Conservation (phyloP, 2,888 invertebrate genomes). For the Chrysolina oricalcia region DNA sequence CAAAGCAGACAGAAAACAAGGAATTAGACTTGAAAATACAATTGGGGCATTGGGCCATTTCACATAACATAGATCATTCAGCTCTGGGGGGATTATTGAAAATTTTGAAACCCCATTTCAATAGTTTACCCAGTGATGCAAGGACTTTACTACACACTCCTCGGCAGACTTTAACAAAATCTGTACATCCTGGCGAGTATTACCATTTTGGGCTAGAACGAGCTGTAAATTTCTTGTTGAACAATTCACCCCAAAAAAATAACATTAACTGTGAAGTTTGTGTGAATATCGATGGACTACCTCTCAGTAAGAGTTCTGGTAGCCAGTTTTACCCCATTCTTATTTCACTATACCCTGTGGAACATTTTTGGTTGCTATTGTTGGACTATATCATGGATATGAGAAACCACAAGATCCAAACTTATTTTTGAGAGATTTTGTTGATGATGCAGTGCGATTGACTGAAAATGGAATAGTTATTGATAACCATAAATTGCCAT, state of each 20-base stretch:
- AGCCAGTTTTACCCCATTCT: constrained; percentile 37
- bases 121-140: constrained; percentile 38
- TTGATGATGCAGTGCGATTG: constrained; percentile 44
- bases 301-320: constrained; percentile 33
- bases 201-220: constrained; percentile 33
- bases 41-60: constrained; percentile 32
- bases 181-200: constrained; percentile 33
- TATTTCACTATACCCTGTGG: constrained; percentile 18
- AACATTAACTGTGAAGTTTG: constrained; percentile 14
- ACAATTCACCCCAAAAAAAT: constrained; percentile 19
- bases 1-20: neutral
- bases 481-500: constrained; percentile 32
- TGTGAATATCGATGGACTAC: constrained; percentile 34
- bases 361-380: constrained; percentile 30
- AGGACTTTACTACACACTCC: constrained; percentile 32
- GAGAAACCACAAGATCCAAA: constrained; percentile 42
- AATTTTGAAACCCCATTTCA: constrained; percentile 33
- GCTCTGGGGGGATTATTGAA: constrained; percentile 28
- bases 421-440: constrained; percentile 45
- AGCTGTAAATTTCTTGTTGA: constrained; percentile 22
- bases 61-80: constrained; percentile 33
- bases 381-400: constrained; percentile 47
- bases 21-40: constrained; percentile 33
- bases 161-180: constrained; percentile 23
- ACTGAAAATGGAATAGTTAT: constrained; percentile 44